Evolutionary conservation across 1,140 invertebrate genomes (phyloP).

Genomic region (Neodiprion virginianus): DNA sequence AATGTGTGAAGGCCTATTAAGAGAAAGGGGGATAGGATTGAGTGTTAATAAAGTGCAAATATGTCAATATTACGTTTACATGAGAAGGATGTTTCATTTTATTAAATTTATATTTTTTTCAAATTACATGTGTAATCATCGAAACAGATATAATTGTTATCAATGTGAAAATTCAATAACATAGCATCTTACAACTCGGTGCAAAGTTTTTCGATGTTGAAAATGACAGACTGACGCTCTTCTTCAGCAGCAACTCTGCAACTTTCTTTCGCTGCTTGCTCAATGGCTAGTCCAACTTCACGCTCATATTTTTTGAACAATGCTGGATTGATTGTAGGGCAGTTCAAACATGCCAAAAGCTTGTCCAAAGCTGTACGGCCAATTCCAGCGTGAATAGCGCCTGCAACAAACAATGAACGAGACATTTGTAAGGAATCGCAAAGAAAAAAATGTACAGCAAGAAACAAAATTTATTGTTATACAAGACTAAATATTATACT

Average conservation of each 20-base stretch:
- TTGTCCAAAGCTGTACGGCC: conserved; percentile 22
- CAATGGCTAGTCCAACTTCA: conserved; percentile 23
- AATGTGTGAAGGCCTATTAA: no score
- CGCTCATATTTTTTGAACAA: conserved; percentile 31
- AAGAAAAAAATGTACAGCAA: background rate
- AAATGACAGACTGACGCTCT: conserved; percentile 24
- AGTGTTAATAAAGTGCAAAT: no score
- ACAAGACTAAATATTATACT: background rate
- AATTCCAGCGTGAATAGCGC: conserved; percentile 18
- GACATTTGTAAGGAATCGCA: background rate
- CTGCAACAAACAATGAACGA: background rate
- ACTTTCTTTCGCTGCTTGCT: conserved; percentile 27
- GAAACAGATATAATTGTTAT: no score
- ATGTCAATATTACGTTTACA: no score
- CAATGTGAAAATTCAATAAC: no score
- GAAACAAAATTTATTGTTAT: background rate
- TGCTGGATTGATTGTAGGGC: background rate
- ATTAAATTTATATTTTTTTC: no score
- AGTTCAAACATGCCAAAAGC: conserved; percentile 26
- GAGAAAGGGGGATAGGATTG: no score
- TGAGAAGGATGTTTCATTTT: no score
- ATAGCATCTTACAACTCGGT: conserved; percentile 23
- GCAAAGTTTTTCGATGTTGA: conserved; percentile 25
- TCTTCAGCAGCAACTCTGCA: conserved; percentile 23
- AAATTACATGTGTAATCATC: no score